These are phyloP conservation scores for Ephydatia muelleri DNA, from an alignment of 37 sponge, comb jelly and placozoan genomes.

Conservation along the genomic window DNA sequence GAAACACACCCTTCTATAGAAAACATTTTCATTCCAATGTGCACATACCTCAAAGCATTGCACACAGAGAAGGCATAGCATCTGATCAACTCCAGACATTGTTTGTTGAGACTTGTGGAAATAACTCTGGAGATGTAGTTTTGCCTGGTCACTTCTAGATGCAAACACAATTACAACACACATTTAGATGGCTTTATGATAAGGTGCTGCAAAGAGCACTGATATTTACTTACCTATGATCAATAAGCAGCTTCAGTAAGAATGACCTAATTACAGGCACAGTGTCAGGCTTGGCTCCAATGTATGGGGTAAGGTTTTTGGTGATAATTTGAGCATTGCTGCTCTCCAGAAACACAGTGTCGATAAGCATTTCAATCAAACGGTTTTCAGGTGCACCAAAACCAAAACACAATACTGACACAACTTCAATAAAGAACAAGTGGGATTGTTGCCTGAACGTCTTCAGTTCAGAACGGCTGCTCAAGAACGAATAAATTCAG, in stretches of 20 bases:
- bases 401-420: conserved; percentile 67
- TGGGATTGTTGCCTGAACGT: conserved; percentile 12
- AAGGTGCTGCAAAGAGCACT: neutral
- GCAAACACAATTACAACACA: neutral
- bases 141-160: conserved; percentile 26
- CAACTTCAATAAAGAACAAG: conserved; percentile 51
- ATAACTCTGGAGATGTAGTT: conserved; percentile 31
- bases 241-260: conserved; percentile 58
- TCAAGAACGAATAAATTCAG: too few species aligned
- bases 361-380: conserved; percentile 40
- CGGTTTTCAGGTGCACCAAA: conserved; percentile 42
- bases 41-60: conserved; percentile 60
- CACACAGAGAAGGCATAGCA: conserved; percentile 25
- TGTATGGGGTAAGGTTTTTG: conserved; percentile 14
- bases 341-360: conserved; percentile 38
- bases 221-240: conserved; percentile 32
- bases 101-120: conserved; percentile 19
- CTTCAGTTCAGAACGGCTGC: neutral
- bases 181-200: too few species aligned
- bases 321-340: too few species aligned
- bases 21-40: neutral
- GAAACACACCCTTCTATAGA: neutral
- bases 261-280: conserved; percentile 53
- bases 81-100: conserved; percentile 12
- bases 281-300: conserved; percentile 20